Conservation (phyloP, 2,113 vertebrate species). For the Cephalopterus ornatus region DNA sequence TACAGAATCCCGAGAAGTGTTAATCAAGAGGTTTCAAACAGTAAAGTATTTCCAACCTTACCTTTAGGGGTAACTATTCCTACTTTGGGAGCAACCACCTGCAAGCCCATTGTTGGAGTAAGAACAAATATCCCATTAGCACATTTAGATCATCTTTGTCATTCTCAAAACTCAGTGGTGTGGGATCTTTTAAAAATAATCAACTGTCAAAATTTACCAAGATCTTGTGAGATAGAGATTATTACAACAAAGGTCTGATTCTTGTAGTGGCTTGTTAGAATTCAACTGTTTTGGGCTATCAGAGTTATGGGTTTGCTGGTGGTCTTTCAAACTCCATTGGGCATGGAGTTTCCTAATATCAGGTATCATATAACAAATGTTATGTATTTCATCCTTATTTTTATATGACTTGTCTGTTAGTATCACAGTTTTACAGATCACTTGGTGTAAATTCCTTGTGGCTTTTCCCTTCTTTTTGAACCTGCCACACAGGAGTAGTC, state of each 20-base stretch:
- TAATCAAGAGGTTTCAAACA: background rate
- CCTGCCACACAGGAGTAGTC: background rate
- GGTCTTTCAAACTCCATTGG: background rate
- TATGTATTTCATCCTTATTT: background rate
- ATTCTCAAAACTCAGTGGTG: background rate
- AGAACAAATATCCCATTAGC: background rate
- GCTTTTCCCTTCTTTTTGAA: background rate
- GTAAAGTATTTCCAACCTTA: background rate
- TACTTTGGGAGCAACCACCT: background rate
- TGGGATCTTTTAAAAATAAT: background rate
- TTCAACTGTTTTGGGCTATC: background rate
- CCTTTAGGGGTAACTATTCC: background rate
- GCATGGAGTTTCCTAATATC: background rate
- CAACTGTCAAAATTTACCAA: background rate
- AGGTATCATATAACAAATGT: background rate
- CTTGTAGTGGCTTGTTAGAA: background rate
- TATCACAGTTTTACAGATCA: background rate
- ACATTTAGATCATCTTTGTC: background rate
- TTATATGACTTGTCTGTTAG: background rate
- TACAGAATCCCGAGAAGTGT: background rate
- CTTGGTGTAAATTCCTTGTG: background rate
- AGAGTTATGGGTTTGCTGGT: background rate
- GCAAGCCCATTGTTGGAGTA: background rate
- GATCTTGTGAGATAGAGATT: background rate
- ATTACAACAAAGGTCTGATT: background rate